Evolutionary conservation across 2,888 invertebrate genomes (phyloP).

Genomic region (Drosophila mimetica): DNA sequence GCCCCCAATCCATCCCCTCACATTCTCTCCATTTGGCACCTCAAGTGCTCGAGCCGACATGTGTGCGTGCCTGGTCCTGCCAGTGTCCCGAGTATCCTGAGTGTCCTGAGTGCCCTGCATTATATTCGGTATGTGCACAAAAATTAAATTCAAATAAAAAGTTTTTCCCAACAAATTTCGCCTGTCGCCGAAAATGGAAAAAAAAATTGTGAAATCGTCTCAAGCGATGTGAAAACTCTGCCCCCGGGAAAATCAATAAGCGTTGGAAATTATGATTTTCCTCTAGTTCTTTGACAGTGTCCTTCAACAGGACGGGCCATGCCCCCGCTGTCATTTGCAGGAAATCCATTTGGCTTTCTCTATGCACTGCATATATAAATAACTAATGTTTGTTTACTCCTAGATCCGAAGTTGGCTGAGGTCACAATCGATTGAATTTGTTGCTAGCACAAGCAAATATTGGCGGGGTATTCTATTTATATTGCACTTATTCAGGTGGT

Average conservation of each 20-base stretch:
- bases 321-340: slow-evolving; percentile 37
- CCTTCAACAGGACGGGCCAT: slow-evolving; percentile 16
- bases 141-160: slow-evolving; percentile 62
- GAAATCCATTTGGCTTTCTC: slow-evolving; percentile 42
- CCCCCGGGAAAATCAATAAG: slow-evolving; percentile 33
- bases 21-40: slow-evolving; percentile 61
- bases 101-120: slow-evolving; percentile 32
- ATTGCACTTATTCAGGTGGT: slow-evolving; percentile 4
- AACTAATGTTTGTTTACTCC: slow-evolving; percentile 36
- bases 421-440: slow-evolving; percentile 36
- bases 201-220: slow-evolving; percentile 1
- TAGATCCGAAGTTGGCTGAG: slow-evolving; percentile 24
- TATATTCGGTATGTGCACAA: slow-evolving; percentile 34
- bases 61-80: slow-evolving; percentile 39
- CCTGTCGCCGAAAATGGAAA: slow-evolving; percentile 46
- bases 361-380: slow-evolving; percentile 31
- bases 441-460: slow-evolving; percentile 15
- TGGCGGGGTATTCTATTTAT: slow-evolving; percentile 7
- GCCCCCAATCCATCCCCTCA: slow-evolving; percentile 1
- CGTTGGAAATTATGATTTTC: slow-evolving; percentile 38
- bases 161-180: slow-evolving; percentile 54
- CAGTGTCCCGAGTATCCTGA: slow-evolving; percentile 24
- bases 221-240: slow-evolving; percentile 7
- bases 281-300: slow-evolving; percentile 29
- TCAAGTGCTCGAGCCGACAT: slow-evolving; percentile 66